Conservation (phyloP, 2,113 vertebrate genomes). For the Psophia crepitans region DNA sequence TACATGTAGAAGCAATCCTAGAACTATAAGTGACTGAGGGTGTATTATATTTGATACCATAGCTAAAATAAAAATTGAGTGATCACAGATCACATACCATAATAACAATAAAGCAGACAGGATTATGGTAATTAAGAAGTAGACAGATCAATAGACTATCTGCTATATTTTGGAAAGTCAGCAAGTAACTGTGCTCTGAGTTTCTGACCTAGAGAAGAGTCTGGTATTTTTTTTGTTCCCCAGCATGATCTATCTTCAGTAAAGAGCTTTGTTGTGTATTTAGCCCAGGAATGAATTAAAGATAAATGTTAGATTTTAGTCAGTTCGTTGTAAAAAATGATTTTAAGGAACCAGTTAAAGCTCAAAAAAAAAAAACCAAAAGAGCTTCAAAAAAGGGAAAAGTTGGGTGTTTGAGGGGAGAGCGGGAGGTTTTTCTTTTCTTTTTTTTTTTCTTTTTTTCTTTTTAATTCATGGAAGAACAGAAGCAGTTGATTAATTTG, state of each 20-base stretch:
- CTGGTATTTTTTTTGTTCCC: not conserved
- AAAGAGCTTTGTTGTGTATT: not conserved
- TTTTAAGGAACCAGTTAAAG: not conserved
- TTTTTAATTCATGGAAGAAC: not conserved
- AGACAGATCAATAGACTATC: slow-evolving; percentile 63
- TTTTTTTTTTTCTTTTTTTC: not conserved
- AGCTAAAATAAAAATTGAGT: slow-evolving; percentile 12
- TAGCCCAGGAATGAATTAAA: not conserved
- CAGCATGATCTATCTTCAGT: not conserved
- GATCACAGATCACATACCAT: slow-evolving; percentile 48
- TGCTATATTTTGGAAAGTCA: slow-evolving; percentile 55
- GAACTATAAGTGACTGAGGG: not conserved
- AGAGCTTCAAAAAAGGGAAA: not conserved
- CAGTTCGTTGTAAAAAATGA: not conserved
- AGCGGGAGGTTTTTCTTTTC: fast-evolving
- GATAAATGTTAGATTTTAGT: not conserved
- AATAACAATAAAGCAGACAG: slow-evolving; percentile 28
- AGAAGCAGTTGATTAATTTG: not conserved
- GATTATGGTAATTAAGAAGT: slow-evolving; percentile 59
- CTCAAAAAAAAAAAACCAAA: not conserved
- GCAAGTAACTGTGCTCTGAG: not conserved
- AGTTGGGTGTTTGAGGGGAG: not conserved
- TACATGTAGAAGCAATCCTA: slow-evolving; percentile 20
- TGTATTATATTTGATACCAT: not conserved
- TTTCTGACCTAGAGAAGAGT: not conserved